Evolutionary conservation across 2,113 vertebrate species (phyloP), one percentile per base, ranked within the genome.

Genomic region (Tautogolabrus adspersus): DNA sequence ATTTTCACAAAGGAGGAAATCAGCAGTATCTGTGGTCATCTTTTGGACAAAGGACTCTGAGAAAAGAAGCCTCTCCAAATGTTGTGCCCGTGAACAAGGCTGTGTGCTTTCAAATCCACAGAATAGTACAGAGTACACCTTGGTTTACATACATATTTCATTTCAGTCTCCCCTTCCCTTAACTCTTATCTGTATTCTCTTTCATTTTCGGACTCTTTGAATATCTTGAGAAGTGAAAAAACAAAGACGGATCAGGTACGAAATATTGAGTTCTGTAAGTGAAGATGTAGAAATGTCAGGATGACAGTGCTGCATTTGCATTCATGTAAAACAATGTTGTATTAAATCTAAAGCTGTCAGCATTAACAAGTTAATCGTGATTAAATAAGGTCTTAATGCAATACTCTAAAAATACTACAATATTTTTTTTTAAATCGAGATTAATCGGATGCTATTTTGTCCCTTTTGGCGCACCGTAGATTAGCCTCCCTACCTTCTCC

Each of bases 1-100:
- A 11, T 75, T 82, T 82, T 71, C 30, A 44, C 13, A 18, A 44
- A 47, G 51, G 40, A 63, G 10, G 19, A 77, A 58, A 38, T 67
- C 37, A 61, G 21, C 57, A 73, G 2, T 21, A 9, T 3, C 54
- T 46, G 46, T 38, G 65, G 55, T 55, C 44, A 44, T 49, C 26
- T 58, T n/a, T 42, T 4, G 11, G 52, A 63, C 38, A 30, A 12
- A 52, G 13, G 34, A 46, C 44, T 47, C 47, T 56, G 61, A 56
- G 65, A 42, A 19, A 56, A 65, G 38, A 44, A 55, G 16, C 26
- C 47, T 44, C 59, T 55, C 10, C 42, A 64, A 9, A 1, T 37
- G 60, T 10, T 13, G 12, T 11, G 23, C 19, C 15, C 7, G 23
- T 26, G 23, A 22, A 56, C 47, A 18, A 18, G 47, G 13, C 62